phyloP scores from a whole-genome alignment of 64 coral and sea anemone species.

The Pocillopora damicornis region DNA sequence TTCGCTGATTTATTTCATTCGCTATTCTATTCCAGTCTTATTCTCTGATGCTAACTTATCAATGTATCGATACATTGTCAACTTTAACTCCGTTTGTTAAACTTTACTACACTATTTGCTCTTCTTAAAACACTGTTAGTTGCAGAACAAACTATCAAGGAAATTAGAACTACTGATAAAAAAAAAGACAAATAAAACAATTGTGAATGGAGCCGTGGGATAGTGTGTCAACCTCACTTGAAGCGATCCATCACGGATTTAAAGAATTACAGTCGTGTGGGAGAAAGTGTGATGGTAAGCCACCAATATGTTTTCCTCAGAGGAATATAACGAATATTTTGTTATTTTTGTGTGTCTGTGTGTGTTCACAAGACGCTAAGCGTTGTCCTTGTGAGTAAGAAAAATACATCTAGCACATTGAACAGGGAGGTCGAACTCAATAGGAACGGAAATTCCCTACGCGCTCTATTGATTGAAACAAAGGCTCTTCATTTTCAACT shows the following conservation, averaged over 20 bases:
- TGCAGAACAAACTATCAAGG: conserved; percentile 17
- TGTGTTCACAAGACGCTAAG: neutral
- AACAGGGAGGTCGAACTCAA: conserved; percentile 40
- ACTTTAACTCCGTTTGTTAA: neutral
- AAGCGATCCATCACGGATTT: neutral
- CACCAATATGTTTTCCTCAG: neutral
- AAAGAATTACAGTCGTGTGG: neutral
- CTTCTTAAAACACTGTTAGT: conserved; percentile 27
- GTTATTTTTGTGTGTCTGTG: neutral
- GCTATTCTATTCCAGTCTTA: neutral
- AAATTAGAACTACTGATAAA: conserved; percentile 18
- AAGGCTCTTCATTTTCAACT: conserved; percentile 14
- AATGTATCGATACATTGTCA: neutral
- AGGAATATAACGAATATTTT: neutral
- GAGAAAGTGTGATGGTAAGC: neutral
- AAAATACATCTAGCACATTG: conserved; percentile 41
- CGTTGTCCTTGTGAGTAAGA: conserved; percentile 43
- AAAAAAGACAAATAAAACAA: conserved; percentile 8
- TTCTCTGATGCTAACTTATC: neutral
- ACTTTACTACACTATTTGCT: neutral
- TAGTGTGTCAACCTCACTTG: neutral
- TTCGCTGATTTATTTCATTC: neutral
- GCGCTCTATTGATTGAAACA: conserved; percentile 29
- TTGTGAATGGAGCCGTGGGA: neutral
- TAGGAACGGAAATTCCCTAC: conserved; percentile 35